A percentile compares a stretch with the other conserved stretches of the same genome.
These are phyloP conservation scores for Callimorpha dominula DNA, from an alignment of 2,888 invertebrate species.

Conservation along the genomic window DNA sequence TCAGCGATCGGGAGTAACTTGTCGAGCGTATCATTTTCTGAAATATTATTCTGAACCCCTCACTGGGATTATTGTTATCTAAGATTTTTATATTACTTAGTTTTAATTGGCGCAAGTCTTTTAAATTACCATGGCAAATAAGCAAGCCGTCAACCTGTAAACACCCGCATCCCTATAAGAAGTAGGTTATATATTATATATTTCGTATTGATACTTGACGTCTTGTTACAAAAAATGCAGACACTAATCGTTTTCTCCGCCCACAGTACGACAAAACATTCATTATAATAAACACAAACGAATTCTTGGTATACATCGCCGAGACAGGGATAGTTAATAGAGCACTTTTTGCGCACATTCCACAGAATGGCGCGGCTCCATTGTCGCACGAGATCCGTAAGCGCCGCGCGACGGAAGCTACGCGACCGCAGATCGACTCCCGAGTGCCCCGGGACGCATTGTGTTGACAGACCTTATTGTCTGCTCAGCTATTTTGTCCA, in stretches of 20 bases:
- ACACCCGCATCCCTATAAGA: too few relatives aligned
- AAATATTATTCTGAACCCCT: neutral
- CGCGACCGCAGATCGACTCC: neutral
- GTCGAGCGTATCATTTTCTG: too few relatives aligned
- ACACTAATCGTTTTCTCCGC: neutral
- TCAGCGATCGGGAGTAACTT: neutral
- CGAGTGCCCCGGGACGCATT: constrained; percentile 6
- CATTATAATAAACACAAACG: neutral
- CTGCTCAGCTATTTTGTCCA: constrained; percentile 6
- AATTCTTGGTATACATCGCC: neutral
- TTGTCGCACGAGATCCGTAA: constrained; percentile 33
- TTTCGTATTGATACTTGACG: too few relatives aligned
- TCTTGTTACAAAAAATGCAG: neutral
- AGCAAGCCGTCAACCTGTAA: too few relatives aligned
- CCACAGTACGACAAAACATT: neutral
- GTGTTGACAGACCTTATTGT: constrained; percentile 19
- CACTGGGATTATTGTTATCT: neutral
- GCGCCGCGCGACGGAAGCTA: neutral
- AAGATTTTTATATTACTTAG: neutral
- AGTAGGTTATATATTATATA: too few relatives aligned
- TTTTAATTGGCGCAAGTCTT: too few relatives aligned
- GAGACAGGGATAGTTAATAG: constrained; percentile 30
- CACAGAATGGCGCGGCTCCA: constrained; percentile 34
- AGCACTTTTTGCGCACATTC: constrained; percentile 28
- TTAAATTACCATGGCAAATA: too few relatives aligned